Evolutionary conservation across 2,888 invertebrate genomes (phyloP), one percentile per base, ranked within the genome.

Genomic region (Acanthopleura granulata): DNA sequence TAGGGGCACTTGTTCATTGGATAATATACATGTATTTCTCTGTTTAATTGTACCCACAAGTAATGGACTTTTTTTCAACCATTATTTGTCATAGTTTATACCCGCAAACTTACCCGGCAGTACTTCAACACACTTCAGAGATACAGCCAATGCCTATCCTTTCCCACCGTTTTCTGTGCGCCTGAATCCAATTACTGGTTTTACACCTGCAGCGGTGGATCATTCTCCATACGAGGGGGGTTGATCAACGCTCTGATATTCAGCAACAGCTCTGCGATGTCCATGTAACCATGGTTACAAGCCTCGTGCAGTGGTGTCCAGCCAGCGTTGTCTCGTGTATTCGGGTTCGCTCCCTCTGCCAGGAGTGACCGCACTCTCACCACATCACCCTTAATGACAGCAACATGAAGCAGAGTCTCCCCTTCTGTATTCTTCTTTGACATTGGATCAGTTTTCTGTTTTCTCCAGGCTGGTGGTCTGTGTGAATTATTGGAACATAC

Each of bases 291-390:
- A 82, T 92, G 93, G 86, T 92, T 93, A 15, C 93, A 93, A 0
- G 92, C 93, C 90, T 94, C 94, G 87, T 94, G 94, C 89, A 94
- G 85, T 0, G 94, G 94, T 9, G 94, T 94, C 94, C 94, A 94
- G 0, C 93, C 93, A 16, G 94, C 94, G 83, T 93, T 91, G 82
- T 94, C 94, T 86, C 93, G 93, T 11, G 93, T 93, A 84, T 94
- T 94, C 0, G 93, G 92, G 85, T 93, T 92, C 0, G 93, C 93
- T 16, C 94, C 94, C 72, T 86, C 87, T 70, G 90, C 87, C 22
- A 95, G 88, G 22, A 94, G 85, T 29, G 91, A 89, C 71, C 87
- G 87, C 0, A 93, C 92, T 83, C 87, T 89, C 16, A 92, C 92
- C 3, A 91, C 77, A 76, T 93, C 92, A 29, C 92, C 93, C 82